A percentile compares a stretch with the other conserved stretches of the same genome.
These are phyloP conservation scores for Bradypus variegatus DNA, from an alignment of 2,797 vertebrate species.

Conservation along the genomic window DNA sequence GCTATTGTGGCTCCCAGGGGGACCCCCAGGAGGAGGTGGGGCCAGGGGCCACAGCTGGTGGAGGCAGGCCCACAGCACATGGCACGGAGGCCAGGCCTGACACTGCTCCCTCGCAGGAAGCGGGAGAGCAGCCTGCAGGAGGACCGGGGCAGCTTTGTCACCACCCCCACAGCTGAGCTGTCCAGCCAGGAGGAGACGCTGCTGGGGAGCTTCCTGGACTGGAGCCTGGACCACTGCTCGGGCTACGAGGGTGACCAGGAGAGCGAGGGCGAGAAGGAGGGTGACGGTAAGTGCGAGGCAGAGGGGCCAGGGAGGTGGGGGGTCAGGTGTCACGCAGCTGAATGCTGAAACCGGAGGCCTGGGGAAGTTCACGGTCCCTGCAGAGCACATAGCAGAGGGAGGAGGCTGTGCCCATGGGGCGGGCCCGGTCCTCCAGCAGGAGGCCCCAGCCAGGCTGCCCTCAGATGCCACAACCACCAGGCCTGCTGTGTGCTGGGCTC, in stretches of 20 bases:
- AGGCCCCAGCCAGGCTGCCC: too few species aligned
- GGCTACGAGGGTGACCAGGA: constrained; percentile 95
- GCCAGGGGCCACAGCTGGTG: too few species aligned
- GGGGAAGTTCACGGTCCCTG: too few species aligned
- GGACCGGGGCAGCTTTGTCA: constrained; percentile 86
- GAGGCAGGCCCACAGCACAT: too few species aligned
- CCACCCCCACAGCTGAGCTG: constrained; percentile 92
- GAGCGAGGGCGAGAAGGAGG: constrained; percentile 88
- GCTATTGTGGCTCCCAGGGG: background rate
- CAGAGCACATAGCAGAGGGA: too few species aligned
- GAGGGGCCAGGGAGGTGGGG: background rate
- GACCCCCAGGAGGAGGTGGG: background rate
- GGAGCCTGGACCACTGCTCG: constrained; percentile 92
- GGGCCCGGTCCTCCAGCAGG: too few species aligned
- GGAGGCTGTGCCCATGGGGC: too few species aligned
- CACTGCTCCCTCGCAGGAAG: constrained; percentile 74
- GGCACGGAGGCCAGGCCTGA: background rate
- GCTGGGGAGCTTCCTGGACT: constrained; percentile 91
- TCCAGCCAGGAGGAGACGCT: constrained; percentile 93
- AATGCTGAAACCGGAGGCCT: too few species aligned
- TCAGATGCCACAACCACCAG: too few species aligned
- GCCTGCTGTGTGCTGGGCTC: too few species aligned
- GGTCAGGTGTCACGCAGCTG: too few species aligned
- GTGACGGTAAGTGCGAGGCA: constrained; percentile 78
- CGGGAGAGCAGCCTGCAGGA: constrained; percentile 84